phyloP scores from a whole-genome alignment of 2,888 invertebrate species.

The Tolmerus cingulatus region DNA sequence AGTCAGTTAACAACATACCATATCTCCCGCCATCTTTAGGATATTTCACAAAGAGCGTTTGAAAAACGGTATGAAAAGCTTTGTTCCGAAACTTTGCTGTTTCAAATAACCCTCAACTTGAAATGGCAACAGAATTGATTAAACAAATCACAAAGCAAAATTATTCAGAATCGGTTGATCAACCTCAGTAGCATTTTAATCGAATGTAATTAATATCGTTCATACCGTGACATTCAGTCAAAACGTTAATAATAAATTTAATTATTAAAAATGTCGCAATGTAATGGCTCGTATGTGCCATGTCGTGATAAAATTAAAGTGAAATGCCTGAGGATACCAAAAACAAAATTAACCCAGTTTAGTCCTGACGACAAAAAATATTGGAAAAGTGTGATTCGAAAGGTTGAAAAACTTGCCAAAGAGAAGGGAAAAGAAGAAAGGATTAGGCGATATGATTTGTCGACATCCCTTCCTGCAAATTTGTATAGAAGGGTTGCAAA shows the following conservation, averaged over 20 bases:
- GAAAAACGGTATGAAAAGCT: neutral
- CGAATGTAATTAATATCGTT: neutral
- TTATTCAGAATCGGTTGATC: neutral
- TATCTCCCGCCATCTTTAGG: neutral
- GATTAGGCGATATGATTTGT: conserved; percentile 55
- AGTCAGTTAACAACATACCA: neutral
- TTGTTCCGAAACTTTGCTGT: neutral
- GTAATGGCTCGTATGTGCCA: neutral
- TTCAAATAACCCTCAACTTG: neutral
- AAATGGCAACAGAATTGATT: neutral
- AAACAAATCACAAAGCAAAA: neutral
- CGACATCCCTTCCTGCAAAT: conserved; percentile 56
- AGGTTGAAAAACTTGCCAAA: conserved; percentile 55
- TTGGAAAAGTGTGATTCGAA: conserved; percentile 56
- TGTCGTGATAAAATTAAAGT: conserved; percentile 11
- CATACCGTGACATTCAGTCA: neutral
- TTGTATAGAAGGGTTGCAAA: conserved; percentile 56
- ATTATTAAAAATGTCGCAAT: neutral
- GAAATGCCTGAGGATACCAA: conserved; percentile 15
- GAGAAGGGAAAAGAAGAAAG: conserved; percentile 43
- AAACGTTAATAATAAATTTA: neutral
- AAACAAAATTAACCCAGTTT: neutral
- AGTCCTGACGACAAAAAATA: conserved; percentile 51
- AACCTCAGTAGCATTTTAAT: neutral
- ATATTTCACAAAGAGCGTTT: neutral